phyloP scores from a whole-genome alignment of 2,888 invertebrate genomes.

The Megaustenia siamemsis region DNA sequence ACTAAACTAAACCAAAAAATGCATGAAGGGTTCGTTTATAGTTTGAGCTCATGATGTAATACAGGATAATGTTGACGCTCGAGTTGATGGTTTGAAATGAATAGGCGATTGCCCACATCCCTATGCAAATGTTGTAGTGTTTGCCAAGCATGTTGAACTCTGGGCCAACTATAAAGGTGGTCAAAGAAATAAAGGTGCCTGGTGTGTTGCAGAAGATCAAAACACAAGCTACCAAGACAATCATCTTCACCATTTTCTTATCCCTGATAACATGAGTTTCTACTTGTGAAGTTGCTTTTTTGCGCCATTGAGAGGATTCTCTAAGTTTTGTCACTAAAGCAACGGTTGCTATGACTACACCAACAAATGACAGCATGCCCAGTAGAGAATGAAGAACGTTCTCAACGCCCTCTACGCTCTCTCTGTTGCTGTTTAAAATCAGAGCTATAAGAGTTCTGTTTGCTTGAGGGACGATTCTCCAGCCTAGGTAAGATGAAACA shows the following conservation, averaged over 20 bases:
- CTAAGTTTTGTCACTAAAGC: background rate
- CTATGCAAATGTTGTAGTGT: background rate
- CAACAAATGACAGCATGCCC: background rate
- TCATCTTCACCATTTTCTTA: slow-evolving; percentile 2
- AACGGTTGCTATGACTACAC: background rate
- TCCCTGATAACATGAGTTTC: background rate
- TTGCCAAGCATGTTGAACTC: background rate
- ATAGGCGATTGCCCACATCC: slow-evolving; percentile 1
- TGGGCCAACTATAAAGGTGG: background rate
- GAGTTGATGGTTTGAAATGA: slow-evolving; percentile 4
- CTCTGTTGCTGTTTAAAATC: background rate
- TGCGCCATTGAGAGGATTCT: background rate
- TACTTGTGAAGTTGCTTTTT: background rate
- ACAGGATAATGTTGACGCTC: slow-evolving; percentile 15
- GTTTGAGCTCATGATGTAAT: slow-evolving; percentile 28
- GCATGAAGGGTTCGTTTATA: background rate
- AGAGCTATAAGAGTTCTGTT: background rate
- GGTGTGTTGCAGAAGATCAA: slow-evolving; percentile 14
- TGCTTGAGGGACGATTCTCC: background rate
- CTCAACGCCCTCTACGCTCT: background rate
- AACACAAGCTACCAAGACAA: background rate
- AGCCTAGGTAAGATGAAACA: background rate
- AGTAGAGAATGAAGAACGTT: background rate
- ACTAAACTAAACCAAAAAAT: too few relatives aligned
- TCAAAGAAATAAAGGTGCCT: background rate